phyloP scores from a whole-genome alignment of 1,140 invertebrate genomes.

The Eumeta japonica region DNA sequence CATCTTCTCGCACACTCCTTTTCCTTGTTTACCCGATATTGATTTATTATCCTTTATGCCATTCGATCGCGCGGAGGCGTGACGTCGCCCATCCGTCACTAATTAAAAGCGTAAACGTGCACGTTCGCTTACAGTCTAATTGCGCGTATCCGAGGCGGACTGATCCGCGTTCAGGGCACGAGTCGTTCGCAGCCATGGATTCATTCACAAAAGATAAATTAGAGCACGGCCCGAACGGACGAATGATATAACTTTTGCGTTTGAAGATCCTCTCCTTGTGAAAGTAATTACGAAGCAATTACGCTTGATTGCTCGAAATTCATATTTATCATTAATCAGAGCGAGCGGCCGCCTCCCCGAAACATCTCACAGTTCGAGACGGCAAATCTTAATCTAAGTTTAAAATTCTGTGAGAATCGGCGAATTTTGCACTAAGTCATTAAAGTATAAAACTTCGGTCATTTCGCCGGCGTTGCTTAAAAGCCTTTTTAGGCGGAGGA shows the following conservation, averaged over 20 bases:
- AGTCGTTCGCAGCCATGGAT: too few relatives aligned
- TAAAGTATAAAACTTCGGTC: conserved; percentile 58
- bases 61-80: too few relatives aligned
- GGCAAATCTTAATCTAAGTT: conserved; percentile 58
- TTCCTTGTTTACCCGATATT: conserved; percentile 34
- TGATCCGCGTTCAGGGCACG: too few relatives aligned
- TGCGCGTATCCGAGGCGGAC: too few relatives aligned
- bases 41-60: conserved; percentile 13
- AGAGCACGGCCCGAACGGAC: too few relatives aligned
- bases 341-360: conserved; percentile 34
- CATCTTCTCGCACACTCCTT: conserved; percentile 33
- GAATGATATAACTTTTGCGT: too few relatives aligned
- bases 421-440: conserved; percentile 58
- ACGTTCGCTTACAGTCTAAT: too few relatives aligned
- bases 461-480: conserved; percentile 55
- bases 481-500: conserved; percentile 56
- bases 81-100: too few relatives aligned
- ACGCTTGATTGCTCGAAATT: conserved; percentile 45
- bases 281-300: conserved; percentile 55
- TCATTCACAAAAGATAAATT: too few relatives aligned
- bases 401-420: conserved; percentile 55
- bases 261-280: too few relatives aligned
- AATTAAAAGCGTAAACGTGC: too few relatives aligned
- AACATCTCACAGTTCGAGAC: conserved; percentile 49
- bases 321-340: conserved; percentile 36